Evolutionary conservation across 2,113 vertebrate genomes (phyloP).

Genomic region (Percina caprodes): DNA sequence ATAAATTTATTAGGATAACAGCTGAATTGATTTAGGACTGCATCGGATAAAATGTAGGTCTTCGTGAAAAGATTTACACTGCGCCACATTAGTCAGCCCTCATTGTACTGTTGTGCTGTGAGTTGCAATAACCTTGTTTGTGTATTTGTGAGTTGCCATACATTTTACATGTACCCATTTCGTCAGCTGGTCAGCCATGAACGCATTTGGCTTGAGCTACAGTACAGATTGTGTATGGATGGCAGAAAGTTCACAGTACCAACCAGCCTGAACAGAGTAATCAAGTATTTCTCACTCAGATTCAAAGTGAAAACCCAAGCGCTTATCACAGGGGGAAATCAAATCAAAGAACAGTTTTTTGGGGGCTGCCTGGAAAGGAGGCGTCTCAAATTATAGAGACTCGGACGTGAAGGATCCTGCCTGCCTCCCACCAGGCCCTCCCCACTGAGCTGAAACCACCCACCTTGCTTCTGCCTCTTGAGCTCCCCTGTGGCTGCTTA

Average conservation of each 20-base stretch:
- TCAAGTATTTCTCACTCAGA: slow-evolving; percentile 18
- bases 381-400: slow-evolving; percentile 30
- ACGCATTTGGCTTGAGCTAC: background rate
- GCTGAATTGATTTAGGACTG: too few relatives aligned
- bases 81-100: too few relatives aligned
- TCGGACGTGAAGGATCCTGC: slow-evolving; percentile 42
- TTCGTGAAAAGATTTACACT: too few relatives aligned
- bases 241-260: background rate
- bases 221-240: background rate
- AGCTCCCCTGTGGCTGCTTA: slow-evolving; percentile 59
- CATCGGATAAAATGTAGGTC: too few relatives aligned
- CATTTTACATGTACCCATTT: background rate
- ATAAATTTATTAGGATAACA: too few relatives aligned
- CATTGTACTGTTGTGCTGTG: too few relatives aligned
- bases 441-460: slow-evolving; percentile 58
- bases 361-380: slow-evolving; percentile 10
- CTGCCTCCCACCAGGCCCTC: slow-evolving; percentile 54
- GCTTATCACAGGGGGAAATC: slow-evolving; percentile 30
- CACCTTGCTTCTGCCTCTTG: slow-evolving; percentile 39
- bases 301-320: slow-evolving; percentile 40
- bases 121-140: background rate
- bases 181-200: background rate
- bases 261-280: slow-evolving; percentile 27
- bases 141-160: background rate
- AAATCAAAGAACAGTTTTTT: slow-evolving; percentile 15